These are phyloP conservation scores for Scleropages formosus DNA, from an alignment of 2,797 vertebrate genomes.

Conservation along the genomic window DNA sequence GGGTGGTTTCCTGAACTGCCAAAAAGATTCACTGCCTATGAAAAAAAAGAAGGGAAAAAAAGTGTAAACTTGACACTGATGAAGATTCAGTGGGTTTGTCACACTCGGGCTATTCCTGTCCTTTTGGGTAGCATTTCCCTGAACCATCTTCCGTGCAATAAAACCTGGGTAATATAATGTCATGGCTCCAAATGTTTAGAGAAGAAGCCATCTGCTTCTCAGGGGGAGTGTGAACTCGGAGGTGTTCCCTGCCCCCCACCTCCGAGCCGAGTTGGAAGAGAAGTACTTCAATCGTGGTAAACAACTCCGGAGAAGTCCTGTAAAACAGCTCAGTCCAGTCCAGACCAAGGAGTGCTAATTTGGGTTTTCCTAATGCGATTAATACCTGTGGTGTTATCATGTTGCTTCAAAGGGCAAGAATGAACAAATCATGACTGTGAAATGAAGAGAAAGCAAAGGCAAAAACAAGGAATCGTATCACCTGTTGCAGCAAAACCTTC, in stretches of 20 bases:
- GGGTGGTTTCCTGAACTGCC: neutral
- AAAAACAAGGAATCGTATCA: neutral
- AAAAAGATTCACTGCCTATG: constrained; percentile 21
- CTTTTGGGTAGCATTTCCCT: constrained; percentile 22
- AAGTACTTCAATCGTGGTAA: neutral
- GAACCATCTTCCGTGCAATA: constrained; percentile 2
- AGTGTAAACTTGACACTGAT: constrained; percentile 11
- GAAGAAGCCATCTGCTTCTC: constrained; percentile 13
- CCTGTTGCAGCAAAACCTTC: neutral
- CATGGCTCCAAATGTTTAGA: neutral
- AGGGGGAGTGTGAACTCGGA: neutral
- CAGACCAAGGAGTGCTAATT: neutral
- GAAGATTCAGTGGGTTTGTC: constrained; percentile 21
- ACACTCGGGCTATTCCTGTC: constrained; percentile 1
- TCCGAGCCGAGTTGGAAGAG: neutral
- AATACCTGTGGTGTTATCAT: neutral
- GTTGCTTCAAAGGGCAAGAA: neutral
- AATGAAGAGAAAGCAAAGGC: neutral
- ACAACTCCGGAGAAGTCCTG: neutral
- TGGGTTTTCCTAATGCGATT: neutral
- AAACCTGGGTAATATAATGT: constrained; percentile 8
- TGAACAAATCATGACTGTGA: neutral
- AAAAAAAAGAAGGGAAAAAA: neutral
- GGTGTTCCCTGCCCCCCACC: neutral
- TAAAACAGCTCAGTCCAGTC: neutral